phyloP scores from a whole-genome alignment of 2,113 vertebrate genomes.

The Oxyruncus cristatus region DNA sequence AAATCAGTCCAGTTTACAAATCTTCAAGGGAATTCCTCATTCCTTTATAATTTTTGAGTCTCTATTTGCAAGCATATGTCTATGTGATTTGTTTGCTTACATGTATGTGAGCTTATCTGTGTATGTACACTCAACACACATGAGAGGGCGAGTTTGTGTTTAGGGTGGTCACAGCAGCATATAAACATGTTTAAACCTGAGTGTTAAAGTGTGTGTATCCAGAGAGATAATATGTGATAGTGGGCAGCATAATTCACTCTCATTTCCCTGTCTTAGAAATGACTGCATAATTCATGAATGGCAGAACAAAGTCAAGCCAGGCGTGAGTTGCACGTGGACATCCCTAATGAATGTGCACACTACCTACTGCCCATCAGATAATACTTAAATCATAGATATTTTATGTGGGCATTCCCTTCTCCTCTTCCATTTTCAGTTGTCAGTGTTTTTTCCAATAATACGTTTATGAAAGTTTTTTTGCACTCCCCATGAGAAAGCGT shows the following conservation, averaged over 20 bases:
- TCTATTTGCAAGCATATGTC: not conserved
- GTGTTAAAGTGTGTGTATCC: conserved; percentile 48
- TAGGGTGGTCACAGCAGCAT: not conserved
- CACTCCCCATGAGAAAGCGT: not conserved
- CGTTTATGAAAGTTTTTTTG: not conserved
- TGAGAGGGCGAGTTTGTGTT: not conserved
- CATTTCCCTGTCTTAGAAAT: conserved; percentile 62
- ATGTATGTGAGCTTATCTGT: not conserved
- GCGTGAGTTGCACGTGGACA: conserved; percentile 51
- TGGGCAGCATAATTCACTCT: conserved; percentile 70
- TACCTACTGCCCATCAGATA: not conserved
- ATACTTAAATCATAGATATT: not conserved
- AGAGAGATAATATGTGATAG: conserved; percentile 57
- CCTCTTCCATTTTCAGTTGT: not conserved
- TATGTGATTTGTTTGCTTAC: not conserved
- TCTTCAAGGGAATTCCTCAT: not conserved
- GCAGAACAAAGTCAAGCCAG: conserved; percentile 74
- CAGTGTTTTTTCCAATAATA: not conserved
- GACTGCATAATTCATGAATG: conserved; percentile 79
- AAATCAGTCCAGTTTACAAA: not conserved
- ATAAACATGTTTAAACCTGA: conserved; percentile 42
- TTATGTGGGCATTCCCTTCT: not conserved
- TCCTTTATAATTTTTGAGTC: not conserved
- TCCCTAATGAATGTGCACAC: conserved; percentile 39
- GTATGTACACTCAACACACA: not conserved